phyloP scores from a whole-genome alignment of 2,113 vertebrate species.

The Psilopogon haemacephalus region DNA sequence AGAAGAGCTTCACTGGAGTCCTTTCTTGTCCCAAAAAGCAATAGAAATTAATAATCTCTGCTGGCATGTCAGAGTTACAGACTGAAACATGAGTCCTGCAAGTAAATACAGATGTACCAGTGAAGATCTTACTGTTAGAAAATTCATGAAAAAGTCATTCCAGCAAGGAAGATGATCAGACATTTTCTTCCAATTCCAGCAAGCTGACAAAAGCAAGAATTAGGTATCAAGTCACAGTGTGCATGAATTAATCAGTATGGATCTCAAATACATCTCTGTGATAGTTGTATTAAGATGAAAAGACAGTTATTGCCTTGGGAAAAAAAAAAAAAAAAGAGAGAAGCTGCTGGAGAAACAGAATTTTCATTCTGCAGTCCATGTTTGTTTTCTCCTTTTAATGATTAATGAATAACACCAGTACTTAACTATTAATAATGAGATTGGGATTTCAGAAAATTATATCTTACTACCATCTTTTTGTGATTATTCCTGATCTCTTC shows the following conservation, averaged over 20 bases:
- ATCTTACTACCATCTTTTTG: not conserved
- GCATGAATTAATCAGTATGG: conserved; percentile 21
- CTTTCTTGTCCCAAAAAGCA: not conserved
- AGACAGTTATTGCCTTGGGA: not conserved
- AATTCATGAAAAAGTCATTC: conserved; percentile 11
- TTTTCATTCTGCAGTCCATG: conserved; percentile 24
- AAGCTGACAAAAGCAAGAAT: conserved; percentile 9
- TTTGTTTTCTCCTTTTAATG: not conserved
- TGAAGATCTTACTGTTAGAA: not conserved
- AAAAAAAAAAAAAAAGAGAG: not conserved
- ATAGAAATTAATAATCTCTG: conserved; percentile 1
- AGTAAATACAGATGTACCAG: conserved; percentile 17
- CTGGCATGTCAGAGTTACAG: not conserved
- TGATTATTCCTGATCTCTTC: conserved; percentile 55
- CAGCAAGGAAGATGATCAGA: conserved; percentile 16
- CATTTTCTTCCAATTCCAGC: not conserved
- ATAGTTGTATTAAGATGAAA: not conserved
- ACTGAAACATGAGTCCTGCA: conserved; percentile 2
- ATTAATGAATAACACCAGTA: not conserved
- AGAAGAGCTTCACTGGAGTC: not conserved
- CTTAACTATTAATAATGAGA: not conserved
- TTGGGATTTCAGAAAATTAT: conserved; percentile 5
- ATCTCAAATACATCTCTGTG: not conserved
- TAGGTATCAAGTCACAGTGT: not conserved
- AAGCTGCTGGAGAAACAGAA: not conserved